Percentiles rank a stretch among this genome's conserved stretches.
Conservation (phyloP, 1,140 invertebrate genomes). For the Drosophila erecta region DNA sequence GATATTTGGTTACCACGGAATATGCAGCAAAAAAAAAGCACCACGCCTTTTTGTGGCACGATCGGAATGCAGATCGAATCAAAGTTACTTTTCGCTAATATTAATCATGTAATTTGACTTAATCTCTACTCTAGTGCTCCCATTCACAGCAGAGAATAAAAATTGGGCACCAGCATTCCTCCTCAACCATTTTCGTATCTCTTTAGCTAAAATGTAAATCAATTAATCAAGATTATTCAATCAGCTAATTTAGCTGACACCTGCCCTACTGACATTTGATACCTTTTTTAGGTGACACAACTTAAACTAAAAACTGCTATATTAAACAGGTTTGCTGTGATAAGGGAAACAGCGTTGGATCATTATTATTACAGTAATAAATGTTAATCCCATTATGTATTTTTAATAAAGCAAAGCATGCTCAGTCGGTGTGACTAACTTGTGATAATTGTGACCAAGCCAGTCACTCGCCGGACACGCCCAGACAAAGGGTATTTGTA, state of each 20-base stretch:
- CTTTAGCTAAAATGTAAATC: constrained; percentile 3
- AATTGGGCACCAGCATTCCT: background rate
- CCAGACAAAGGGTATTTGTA: constrained; percentile 22
- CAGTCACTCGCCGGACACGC: background rate
- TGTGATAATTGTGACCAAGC: background rate
- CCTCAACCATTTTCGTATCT: constrained; percentile 5
- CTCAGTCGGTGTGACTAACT: background rate
- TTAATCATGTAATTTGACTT: background rate
- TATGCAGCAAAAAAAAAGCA: background rate
- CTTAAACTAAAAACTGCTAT: background rate
- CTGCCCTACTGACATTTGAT: constrained; percentile 25
- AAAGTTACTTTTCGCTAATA: background rate
- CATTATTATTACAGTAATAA: background rate
- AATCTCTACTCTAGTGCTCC: constrained; percentile 6
- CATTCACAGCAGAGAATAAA: background rate
- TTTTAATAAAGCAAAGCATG: background rate
- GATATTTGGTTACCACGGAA: background rate
- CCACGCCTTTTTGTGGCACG: background rate
- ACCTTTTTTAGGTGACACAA: constrained; percentile 13
- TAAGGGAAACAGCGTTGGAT: background rate
- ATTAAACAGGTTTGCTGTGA: background rate
- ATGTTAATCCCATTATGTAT: too few relatives aligned
- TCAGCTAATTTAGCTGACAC: constrained; percentile 17
- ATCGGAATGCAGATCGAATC: background rate
- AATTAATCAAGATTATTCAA: constrained; percentile 19